Evolutionary conservation across 2,797 vertebrate genomes (phyloP).

Genomic region (Eulemur albifrons): DNA sequence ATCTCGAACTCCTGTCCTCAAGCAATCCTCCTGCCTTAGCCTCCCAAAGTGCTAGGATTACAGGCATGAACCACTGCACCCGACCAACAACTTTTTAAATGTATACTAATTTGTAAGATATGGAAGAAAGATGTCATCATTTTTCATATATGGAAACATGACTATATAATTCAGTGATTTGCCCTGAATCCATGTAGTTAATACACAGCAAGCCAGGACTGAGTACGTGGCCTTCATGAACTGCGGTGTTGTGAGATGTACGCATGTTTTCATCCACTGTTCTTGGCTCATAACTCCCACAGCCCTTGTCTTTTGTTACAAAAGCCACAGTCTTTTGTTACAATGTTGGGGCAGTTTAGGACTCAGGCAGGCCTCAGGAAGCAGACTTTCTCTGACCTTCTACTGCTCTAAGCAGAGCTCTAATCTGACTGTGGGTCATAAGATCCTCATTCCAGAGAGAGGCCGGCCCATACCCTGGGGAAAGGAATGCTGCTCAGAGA

Average conservation of each 20-base stretch:
- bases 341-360: too few relatives aligned
- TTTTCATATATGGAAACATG: background rate
- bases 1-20: too few relatives aligned
- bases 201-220: background rate
- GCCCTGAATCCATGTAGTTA: background rate
- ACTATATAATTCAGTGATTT: background rate
- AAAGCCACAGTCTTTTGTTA: background rate
- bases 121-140: background rate
- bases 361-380: too few relatives aligned
- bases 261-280: background rate
- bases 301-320: too few relatives aligned
- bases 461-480: background rate
- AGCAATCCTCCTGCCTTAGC: too few relatives aligned
- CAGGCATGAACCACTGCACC: too few relatives aligned
- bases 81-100: background rate
- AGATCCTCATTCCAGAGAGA: background rate
- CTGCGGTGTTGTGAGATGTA: background rate
- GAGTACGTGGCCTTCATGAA: background rate
- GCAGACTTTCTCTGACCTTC: background rate
- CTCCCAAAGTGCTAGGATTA: too few relatives aligned
- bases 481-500: background rate
- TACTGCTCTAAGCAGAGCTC: background rate
- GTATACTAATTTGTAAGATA: background rate
- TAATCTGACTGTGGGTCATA: background rate
- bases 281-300: background rate